Base-by-base conservation (phyloP, 2,797 vertebrate species). In the Phrynocephalus forsythii region DNA sequence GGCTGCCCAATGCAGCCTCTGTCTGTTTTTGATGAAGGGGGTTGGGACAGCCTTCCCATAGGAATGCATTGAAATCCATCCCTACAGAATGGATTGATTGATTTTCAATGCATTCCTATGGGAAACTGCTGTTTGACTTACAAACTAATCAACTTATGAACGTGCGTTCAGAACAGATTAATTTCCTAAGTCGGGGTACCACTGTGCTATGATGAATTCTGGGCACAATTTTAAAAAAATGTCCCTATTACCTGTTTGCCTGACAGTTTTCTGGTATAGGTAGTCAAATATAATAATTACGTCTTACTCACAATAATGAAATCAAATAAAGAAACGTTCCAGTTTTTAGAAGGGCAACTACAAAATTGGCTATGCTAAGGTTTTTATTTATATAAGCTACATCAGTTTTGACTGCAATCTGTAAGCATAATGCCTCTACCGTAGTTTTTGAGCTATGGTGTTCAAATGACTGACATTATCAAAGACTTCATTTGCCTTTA, bases 401-500 rank as follows among this genome's bases (percentile, higher is more conserved):
- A 69, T 24, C 28, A 56, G 6, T 87, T 16, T 9, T 82, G 6
- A 56, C 3, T 20, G 15, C 5, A 33, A 5, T 68, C 11, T 56
- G 6, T 38, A 63, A 22, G 6, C 18, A 20, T 73, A 72, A 18
- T n/a, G 6, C n/a, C 48, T 44, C 80, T 50, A 71, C 33, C 33
- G 33, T 48, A 30, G 33, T 44, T 78, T 71, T n/a, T 83, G 2
- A 4, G 33, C 11, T 77, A 20, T 82, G n/a, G 20, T 52, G 56
- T 52, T n/a, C 13, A 79, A 26, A 22, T 69, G 73, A 56, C 1
- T 77, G 30, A 20, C 15, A 24, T 75, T 63, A 22, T 66, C 67
- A 79, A 85, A 84, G 26, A 48, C 22, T 75, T 73, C 33, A 52
- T 22, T 7, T 67, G 30, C 30, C 85, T 16, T 91, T 83, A 1